Percentiles rank a stretch among this genome's conserved stretches.
Evolutionary conservation across 2,797 vertebrate species (phyloP).

Genomic region (Poecilia gillii): DNA sequence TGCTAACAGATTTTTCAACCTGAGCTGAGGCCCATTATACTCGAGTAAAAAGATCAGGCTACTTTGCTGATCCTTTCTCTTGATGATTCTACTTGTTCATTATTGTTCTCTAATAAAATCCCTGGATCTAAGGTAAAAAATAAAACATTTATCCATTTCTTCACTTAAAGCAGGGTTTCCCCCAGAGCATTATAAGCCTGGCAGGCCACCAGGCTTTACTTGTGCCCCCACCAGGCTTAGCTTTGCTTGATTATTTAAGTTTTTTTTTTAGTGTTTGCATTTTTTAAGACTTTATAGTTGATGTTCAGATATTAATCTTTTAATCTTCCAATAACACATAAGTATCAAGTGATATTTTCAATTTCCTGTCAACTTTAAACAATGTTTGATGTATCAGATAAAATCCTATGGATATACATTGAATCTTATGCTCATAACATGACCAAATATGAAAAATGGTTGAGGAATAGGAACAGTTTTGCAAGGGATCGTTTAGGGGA

Average conservation of each 20-base stretch:
- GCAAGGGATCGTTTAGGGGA: slow-evolving; percentile 1
- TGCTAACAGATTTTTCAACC: neutral
- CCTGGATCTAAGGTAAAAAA: neutral
- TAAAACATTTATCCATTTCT: neutral
- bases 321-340: too few species aligned
- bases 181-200: too few species aligned
- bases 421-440: neutral
- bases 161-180: neutral
- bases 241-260: too few species aligned
- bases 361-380: too few species aligned
- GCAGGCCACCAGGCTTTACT: too few species aligned
- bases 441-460: neutral
- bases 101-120: neutral
- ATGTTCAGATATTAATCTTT: too few species aligned
- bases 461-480: neutral
- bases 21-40: neutral
- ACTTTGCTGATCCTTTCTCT: neutral
- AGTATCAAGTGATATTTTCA: too few species aligned
- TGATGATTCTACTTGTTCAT: neutral
- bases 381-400: neutral
- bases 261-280: too few species aligned
- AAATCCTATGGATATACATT: neutral
- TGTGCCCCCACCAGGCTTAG: too few species aligned
- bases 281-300: too few species aligned
- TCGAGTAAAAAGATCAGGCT: neutral